A percentile compares a stretch with the other conserved stretches of the same genome.
Evolutionary conservation across 2,888 invertebrate species (phyloP).

Genomic region (Tenthredo amoena): DNA sequence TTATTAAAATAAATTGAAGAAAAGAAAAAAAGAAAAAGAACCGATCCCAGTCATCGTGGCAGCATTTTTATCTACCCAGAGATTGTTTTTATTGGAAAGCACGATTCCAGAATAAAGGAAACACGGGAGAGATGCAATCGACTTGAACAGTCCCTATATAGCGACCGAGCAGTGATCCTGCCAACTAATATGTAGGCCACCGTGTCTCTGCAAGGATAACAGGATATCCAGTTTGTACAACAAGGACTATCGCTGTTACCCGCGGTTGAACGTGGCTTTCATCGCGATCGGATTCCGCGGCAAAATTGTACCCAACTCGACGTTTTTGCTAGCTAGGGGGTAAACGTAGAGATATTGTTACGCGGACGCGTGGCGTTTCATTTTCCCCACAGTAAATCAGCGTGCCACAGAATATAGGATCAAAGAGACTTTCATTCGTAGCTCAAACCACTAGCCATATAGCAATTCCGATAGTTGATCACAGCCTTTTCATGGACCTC

Average conservation of each 20-base stretch:
- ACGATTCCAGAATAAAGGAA: not conserved
- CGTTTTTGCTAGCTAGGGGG: conserved; percentile 1
- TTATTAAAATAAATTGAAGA: not conserved
- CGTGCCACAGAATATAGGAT: not conserved
- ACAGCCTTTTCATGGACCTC: not conserved
- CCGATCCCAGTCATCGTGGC: not conserved
- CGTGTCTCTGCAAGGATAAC: conserved; percentile 2
- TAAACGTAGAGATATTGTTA: conserved; percentile 9
- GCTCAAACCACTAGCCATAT: not conserved
- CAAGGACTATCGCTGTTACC: conserved; percentile 8
- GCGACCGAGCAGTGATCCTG: not conserved
- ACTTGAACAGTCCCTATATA: not conserved
- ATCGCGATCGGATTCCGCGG: conserved; percentile 20
- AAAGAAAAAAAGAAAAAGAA: not conserved
- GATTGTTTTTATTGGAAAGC: not conserved
- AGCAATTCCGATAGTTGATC: not conserved
- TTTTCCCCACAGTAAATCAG: conserved; percentile 17
- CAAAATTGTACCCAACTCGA: conserved; percentile 13
- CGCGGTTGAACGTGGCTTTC: conserved; percentile 29
- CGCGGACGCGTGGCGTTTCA: conserved; percentile 11
- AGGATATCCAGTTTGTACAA: conserved; percentile 16
- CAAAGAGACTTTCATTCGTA: not conserved
- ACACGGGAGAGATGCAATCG: not conserved
- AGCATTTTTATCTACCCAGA: not conserved
- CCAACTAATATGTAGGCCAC: conserved; percentile 32